These are phyloP conservation scores for Callorhinus ursinus DNA, from an alignment of 2,113 vertebrate genomes.

Conservation along the genomic window DNA sequence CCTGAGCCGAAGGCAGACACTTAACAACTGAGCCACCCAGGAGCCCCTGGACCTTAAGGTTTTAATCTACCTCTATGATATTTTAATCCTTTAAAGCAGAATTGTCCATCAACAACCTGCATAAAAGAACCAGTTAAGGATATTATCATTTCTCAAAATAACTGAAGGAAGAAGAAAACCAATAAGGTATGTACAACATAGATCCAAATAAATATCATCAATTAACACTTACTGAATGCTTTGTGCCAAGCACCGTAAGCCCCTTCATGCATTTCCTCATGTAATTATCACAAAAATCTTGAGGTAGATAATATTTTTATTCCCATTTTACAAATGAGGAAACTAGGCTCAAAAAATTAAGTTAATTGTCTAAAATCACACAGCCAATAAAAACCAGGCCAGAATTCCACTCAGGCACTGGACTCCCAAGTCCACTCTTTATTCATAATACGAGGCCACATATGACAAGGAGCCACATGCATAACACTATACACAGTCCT, in stretches of 20 bases:
- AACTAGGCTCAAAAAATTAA: constrained; percentile 29
- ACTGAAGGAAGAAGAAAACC: neutral
- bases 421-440: constrained; percentile 7
- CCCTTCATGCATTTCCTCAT: constrained; percentile 20
- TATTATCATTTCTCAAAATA: constrained; percentile 22
- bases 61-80: constrained; percentile 30
- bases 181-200: constrained; percentile 9
- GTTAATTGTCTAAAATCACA: constrained; percentile 31
- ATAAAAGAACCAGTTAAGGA: constrained; percentile 14
- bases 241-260: neutral
- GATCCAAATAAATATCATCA: constrained; percentile 33
- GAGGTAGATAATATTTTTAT: constrained; percentile 50
- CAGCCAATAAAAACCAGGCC: neutral
- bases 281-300: neutral
- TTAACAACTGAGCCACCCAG: no score
- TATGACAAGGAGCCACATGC: neutral
- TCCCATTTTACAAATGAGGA: constrained; percentile 43
- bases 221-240: constrained; percentile 2
- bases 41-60: neutral
- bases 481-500: neutral
- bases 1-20: no score
- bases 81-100: constrained; percentile 16
- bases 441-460: neutral
- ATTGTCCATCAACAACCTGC: neutral
- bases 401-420: constrained; percentile 40